A percentile compares a stretch with the other conserved stretches of the same genome.
Evolutionary conservation across 2,797 vertebrate genomes (phyloP).

Genomic region (Chrysolophus pictus): DNA sequence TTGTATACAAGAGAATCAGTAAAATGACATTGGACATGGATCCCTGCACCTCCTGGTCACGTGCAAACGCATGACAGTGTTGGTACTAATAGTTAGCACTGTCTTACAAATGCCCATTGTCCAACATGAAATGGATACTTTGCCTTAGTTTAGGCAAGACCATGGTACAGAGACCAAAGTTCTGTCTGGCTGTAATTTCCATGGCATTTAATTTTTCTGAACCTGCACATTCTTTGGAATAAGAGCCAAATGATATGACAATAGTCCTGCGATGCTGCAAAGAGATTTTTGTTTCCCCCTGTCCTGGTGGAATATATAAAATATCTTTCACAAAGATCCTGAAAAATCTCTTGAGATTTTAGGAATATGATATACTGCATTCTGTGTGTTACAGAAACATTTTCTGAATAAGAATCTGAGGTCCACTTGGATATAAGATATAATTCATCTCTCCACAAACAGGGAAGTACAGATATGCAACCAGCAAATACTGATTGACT

Average conservation of each 20-base stretch:
- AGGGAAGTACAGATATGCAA: background rate
- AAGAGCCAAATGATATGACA: background rate
- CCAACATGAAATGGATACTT: background rate
- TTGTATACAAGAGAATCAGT: background rate
- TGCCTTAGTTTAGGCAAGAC: background rate
- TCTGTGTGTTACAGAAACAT: background rate
- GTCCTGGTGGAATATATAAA: background rate
- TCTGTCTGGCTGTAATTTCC: background rate
- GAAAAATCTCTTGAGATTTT: background rate
- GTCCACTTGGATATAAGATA: background rate
- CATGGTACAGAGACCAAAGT: background rate
- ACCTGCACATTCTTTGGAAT: background rate
- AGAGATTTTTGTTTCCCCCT: accelerated
- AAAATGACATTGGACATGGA: background rate
- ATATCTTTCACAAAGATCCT: background rate
- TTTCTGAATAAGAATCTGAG: background rate
- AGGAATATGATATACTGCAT: background rate
- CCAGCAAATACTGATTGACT: background rate
- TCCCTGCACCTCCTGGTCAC: background rate
- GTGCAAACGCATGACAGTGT: background rate
- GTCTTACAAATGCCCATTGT: background rate
- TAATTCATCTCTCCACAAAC: background rate
- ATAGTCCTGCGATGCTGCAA: background rate
- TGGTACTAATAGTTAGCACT: background rate
- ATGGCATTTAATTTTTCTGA: background rate